Base-by-base conservation (phyloP, 2,888 invertebrate species). In the Amphimallon solstitiale region DNA sequence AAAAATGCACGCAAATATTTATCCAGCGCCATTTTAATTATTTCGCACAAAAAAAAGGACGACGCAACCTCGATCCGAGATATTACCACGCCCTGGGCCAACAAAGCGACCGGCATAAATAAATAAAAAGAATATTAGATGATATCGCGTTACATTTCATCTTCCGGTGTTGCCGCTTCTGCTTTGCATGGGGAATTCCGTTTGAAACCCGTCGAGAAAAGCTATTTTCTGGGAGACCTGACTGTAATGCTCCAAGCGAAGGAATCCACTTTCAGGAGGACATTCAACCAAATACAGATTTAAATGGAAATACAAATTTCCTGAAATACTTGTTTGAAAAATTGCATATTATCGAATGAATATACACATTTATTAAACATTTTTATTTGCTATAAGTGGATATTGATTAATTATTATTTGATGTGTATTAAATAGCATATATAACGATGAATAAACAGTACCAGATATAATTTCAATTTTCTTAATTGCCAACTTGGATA, bases 51-150 rank as follows among this genome's bases (percentile, higher is more conserved):
- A 62, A 59, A 63, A 51, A 35, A 40, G 35, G 37, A 56, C 56
- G 59, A 37, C n/a, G 43, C 63, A 29, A 12, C 61, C 19, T 29
- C 43, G 48, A 23, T 61, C 35, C 45, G 34, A 9, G 52, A 63
- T 63, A 52, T 45, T 52, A 63, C 43, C 35, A 62, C 48, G 54
- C 46, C 67, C 66, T 10, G 52, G 63, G 66, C 64, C 52, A 64
- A 38, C 64, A 68, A 65, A 64, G 68, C 70, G 68, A 63, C 69
- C 45, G 46, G 45, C 65, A 66, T 70, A 70, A 70, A 72, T 70
- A 72, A 71, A 70, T 70, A 72, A 72, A 70, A 72, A 64, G 68
- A 61, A 63, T 70, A 69, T 65, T 64, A 65, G 69, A 72, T 70
- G 68, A 69, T 71, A 71, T 72, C 68, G 60, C 68, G 59, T 70